These are phyloP conservation scores for Eugnorisma glareosa DNA, from an alignment of 2,888 invertebrate species.

Conservation along the genomic window DNA sequence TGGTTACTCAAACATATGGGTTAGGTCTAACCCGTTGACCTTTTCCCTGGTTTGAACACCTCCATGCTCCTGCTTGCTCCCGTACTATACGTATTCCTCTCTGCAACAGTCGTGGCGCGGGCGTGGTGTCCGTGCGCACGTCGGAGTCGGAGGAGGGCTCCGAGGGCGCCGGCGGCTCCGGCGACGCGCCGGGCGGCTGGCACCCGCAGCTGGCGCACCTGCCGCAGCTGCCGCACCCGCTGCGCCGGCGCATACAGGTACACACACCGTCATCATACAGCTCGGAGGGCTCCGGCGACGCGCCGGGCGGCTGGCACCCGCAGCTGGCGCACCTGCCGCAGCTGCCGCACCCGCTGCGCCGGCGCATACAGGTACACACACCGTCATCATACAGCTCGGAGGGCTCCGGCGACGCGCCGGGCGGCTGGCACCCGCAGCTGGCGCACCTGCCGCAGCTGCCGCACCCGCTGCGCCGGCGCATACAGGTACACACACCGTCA, in stretches of 20 bases:
- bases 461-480: conserved; percentile 84
- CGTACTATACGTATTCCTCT: neutral
- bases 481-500: conserved; percentile 71
- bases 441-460: conserved; percentile 91
- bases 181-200: conserved; percentile 79
- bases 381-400: neutral
- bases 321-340: conserved; percentile 91
- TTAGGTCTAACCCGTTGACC: neutral
- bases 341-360: conserved; percentile 88
- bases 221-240: conserved; percentile 90
- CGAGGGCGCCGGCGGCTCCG: conserved; percentile 53
- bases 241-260: conserved; percentile 80
- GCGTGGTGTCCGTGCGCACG: conserved; percentile 84
- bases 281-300: conserved; percentile 53
- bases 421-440: conserved; percentile 91
- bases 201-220: conserved; percentile 91
- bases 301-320: conserved; percentile 88
- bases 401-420: conserved; percentile 59
- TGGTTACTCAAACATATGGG: neutral
- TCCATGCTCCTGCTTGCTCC: neutral
- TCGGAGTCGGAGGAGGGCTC: conserved; percentile 75
- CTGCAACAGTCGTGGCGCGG: conserved; percentile 75
- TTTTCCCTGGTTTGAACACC: neutral
- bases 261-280: neutral
- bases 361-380: conserved; percentile 74